Percentiles rank a stretch among this genome's conserved stretches.
phyloP scores from a whole-genome alignment of 2,113 vertebrate genomes.

The Pao palembangensis region DNA sequence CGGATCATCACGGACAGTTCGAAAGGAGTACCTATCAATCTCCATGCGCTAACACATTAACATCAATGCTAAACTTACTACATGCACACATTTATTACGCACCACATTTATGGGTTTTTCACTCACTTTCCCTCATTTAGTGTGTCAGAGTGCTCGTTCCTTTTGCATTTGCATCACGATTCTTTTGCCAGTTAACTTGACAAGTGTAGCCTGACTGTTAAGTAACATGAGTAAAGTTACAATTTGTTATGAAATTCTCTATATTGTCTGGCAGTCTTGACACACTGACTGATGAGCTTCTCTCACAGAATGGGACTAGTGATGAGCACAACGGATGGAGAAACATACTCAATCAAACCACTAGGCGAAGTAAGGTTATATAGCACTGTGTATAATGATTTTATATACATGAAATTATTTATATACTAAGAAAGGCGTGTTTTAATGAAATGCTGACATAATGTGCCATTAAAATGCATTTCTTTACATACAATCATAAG shows the following conservation, averaged over 20 bases:
- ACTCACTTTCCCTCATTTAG: too few species aligned
- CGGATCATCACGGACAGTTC: conserved; percentile 2
- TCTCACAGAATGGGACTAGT: conserved; percentile 38
- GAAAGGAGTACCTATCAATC: too few species aligned
- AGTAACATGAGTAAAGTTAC: conserved; percentile 8
- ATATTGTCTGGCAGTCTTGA: conserved; percentile 21
- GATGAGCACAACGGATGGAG: conserved; percentile 1
- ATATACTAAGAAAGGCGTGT: not conserved
- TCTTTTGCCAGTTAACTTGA: conserved; percentile 20
- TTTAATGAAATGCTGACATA: not conserved
- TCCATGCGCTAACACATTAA: too few species aligned
- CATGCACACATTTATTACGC: not conserved
- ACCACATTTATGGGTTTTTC: not conserved
- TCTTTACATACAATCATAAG: too few species aligned
- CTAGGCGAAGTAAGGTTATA: not conserved
- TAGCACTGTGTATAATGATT: not conserved
- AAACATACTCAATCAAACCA: not conserved
- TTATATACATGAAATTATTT: too few species aligned
- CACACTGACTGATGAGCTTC: conserved; percentile 38
- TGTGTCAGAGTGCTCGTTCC: not conserved
- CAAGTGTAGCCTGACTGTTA: conserved; percentile 11
- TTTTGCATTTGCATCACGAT: not conserved
- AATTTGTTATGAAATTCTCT: conserved; percentile 6
- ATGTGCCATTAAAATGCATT: not conserved
- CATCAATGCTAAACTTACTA: too few species aligned